Conservation (phyloP, 2,888 invertebrate species). For the Bhutanitis thaidina region DNA sequence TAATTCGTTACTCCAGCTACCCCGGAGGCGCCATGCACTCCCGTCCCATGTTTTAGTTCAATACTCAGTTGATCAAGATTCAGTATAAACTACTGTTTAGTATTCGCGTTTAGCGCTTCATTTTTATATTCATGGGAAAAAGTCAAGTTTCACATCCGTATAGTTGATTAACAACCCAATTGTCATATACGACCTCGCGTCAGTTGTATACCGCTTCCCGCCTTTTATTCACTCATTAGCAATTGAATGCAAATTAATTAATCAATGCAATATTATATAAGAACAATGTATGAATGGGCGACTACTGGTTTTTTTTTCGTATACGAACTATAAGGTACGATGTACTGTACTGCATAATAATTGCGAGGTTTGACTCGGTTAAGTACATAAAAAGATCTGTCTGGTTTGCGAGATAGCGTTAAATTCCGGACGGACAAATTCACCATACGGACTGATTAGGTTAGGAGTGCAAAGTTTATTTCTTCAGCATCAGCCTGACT, state of each 20-base stretch:
- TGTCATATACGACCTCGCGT: background rate
- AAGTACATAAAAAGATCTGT: conserved; percentile 5
- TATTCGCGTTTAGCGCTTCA: too few relatives aligned
- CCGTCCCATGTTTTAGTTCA: too few relatives aligned
- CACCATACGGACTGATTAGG: too few relatives aligned
- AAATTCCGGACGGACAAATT: background rate
- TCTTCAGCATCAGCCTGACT: too few relatives aligned
- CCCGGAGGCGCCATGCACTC: too few relatives aligned
- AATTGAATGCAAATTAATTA: conserved; percentile 33
- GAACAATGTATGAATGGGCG: conserved; percentile 23
- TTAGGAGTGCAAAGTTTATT: too few relatives aligned
- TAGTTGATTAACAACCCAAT: conserved; percentile 3
- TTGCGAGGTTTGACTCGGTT: conserved; percentile 1
- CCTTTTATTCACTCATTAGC: conserved; percentile 24
- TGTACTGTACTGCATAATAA: conserved; percentile 6
- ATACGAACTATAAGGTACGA: conserved; percentile 8
- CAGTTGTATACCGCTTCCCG: background rate
- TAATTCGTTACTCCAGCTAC: too few relatives aligned
- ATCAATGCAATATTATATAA: conserved; percentile 27
- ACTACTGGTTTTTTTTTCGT: conserved; percentile 16
- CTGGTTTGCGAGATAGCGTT: conserved; percentile 2
- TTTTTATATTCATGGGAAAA: background rate
- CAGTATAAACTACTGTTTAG: too few relatives aligned
- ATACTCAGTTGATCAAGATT: too few relatives aligned
- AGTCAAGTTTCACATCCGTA: background rate